Base-by-base conservation (phyloP, 2,113 vertebrate species). In the Pungitius pungitius region DNA sequence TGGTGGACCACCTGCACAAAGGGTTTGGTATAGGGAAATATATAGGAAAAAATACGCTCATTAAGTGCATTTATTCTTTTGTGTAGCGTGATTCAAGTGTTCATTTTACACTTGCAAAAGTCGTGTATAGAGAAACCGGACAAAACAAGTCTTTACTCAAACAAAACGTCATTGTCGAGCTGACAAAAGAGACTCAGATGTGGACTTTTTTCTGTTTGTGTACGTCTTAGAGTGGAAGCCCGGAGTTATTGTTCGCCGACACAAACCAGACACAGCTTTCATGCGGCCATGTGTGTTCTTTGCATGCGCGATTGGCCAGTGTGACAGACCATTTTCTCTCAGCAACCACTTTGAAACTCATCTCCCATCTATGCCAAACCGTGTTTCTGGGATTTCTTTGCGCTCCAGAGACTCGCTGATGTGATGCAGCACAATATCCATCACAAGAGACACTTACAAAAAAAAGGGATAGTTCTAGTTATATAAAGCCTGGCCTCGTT, bases 351-450 rank as follows among this genome's bases (percentile, higher is more conserved):
- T 77, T 68, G 69, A 77, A 70, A 61, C 40, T 57, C 57, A 73
- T 75, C 49, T 26, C 8, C 77, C 43, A 52, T 86, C 77, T 73
- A 82, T 82, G 69, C 69, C 54, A 5, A 76, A 61, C 37, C 65
- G 74, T 80, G 77, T 85, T 85, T 78, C 54, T 60, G 80, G 71
- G 64, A 85, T 83, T 40, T 71, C 60, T 56, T 2, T 26, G 22
- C 17, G 30, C 74, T 69, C 47, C 49, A 49, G 75, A 80, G 76
- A 69, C 15, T 42, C 49, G 12, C 35, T 73, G 52, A 17, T 73
- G 52, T 65, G 22, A 13, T 45, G 55, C 68, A 61, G 61, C 57
- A 35, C 75, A 79, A 30, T 67, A 72, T 61, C 61, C 49, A 64
- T 69, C 64, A 73, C 10, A 27, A 52, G 37, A n/a, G 43, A 69